Conservation (phyloP, 1,140 invertebrate genomes). For the Bombus superbus region DNA sequence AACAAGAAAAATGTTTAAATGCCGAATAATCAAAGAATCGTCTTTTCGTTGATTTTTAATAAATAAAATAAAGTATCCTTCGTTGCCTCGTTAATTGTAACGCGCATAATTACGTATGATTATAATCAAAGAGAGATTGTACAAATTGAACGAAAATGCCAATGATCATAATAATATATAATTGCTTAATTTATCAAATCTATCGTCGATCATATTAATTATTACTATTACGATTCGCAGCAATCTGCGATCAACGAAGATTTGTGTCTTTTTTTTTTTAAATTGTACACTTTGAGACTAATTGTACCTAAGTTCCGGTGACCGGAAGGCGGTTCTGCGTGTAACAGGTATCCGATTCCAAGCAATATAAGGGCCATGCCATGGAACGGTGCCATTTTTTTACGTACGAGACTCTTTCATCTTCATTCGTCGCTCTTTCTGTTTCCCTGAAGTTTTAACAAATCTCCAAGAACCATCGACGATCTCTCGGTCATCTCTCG, state of each 20-base stretch:
- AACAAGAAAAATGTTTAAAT: neutral
- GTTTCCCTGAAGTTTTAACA: neutral
- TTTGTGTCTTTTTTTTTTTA: neutral
- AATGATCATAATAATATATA: neutral
- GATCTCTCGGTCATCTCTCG: neutral
- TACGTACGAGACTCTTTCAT: constrained; percentile 66
- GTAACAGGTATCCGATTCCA: constrained; percentile 76
- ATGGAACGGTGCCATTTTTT: constrained; percentile 76
- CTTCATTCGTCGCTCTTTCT: constrained; percentile 52
- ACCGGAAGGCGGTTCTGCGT: constrained; percentile 62
- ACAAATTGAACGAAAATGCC: neutral
- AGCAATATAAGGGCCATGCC: constrained; percentile 74
- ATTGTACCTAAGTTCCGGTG: constrained; percentile 57
- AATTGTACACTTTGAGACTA: neutral
- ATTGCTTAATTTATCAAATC: neutral
- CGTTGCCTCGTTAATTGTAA: neutral
- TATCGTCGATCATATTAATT: neutral
- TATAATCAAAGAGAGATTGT: neutral
- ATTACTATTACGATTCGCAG: neutral
- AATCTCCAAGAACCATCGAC: neutral
- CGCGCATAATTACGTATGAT: neutral
- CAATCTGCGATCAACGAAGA: neutral
- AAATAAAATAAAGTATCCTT: neutral
- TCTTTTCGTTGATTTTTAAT: neutral
- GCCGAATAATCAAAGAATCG: neutral